These are phyloP conservation scores for Petrocephalus zakoni DNA, from an alignment of 2,113 vertebrate species.

Conservation along the genomic window DNA sequence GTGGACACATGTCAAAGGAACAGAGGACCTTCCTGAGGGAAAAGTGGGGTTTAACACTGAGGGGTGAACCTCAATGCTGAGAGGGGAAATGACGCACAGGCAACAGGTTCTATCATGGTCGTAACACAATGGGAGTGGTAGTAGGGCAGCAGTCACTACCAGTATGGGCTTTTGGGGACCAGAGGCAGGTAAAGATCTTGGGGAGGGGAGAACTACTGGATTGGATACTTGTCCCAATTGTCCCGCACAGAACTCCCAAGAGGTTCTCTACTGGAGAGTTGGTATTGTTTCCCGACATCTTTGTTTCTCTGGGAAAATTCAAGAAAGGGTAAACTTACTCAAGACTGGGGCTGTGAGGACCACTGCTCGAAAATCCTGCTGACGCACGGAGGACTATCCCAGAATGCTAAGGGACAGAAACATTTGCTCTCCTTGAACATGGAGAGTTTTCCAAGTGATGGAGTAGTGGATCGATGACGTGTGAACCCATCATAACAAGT, in stretches of 20 bases:
- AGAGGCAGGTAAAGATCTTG: background rate
- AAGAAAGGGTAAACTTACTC: background rate
- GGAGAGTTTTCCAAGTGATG: background rate
- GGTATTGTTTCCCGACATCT: background rate
- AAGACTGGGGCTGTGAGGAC: background rate
- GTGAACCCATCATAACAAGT: background rate
- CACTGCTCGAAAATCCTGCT: background rate
- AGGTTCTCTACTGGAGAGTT: background rate
- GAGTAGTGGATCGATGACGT: slow-evolving; percentile 1
- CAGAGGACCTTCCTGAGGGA: background rate
- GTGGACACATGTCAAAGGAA: background rate
- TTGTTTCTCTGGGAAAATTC: background rate
- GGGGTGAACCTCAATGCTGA: background rate
- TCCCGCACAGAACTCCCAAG: background rate
- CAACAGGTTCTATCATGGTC: background rate
- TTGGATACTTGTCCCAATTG: background rate
- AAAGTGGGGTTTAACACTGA: background rate
- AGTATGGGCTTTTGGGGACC: background rate
- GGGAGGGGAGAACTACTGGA: background rate
- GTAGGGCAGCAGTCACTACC: too few species aligned
- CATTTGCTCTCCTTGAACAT: background rate
- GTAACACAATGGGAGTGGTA: background rate
- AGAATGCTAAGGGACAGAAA: background rate
- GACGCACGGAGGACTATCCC: background rate
- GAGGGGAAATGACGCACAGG: background rate